These are phyloP conservation scores for Brachylomia viminalis DNA, from an alignment of 2,888 invertebrate species.

Conservation along the genomic window DNA sequence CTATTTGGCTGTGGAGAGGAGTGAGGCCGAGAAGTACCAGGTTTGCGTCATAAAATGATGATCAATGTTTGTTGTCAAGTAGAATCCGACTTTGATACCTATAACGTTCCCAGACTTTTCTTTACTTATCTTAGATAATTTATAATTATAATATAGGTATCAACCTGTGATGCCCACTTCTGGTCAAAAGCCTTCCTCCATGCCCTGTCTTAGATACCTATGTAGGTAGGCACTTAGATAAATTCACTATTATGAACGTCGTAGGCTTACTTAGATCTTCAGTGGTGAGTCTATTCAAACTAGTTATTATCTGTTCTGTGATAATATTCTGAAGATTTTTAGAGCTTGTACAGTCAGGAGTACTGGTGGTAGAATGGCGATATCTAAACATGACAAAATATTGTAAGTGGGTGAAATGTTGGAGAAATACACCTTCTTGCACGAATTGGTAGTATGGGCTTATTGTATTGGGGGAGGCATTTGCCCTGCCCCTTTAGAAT, in stretches of 20 bases:
- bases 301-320: not conserved
- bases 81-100: not conserved
- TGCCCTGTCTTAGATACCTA: not conserved
- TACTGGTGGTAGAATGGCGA: slow-evolving; percentile 38
- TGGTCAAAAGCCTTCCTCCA: not conserved
- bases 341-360: not conserved
- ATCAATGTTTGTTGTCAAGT: not conserved
- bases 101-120: not conserved
- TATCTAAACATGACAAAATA: slow-evolving; percentile 39
- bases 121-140: no score
- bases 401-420: not conserved
- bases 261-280: not conserved
- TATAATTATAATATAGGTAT: no score
- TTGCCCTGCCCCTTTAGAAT: no score
- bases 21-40: not conserved
- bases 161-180: not conserved
- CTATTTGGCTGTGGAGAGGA: not conserved
- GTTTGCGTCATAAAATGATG: not conserved
- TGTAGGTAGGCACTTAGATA: not conserved
- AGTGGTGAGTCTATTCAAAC: not conserved
- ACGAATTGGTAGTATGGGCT: not conserved
- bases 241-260: not conserved
- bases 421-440: not conserved
- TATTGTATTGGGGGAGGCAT: not conserved
- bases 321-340: slow-evolving; percentile 14